These are phyloP conservation scores for Penaeus japonicus DNA, from an alignment of 1,140 invertebrate genomes.

Conservation along the genomic window DNA sequence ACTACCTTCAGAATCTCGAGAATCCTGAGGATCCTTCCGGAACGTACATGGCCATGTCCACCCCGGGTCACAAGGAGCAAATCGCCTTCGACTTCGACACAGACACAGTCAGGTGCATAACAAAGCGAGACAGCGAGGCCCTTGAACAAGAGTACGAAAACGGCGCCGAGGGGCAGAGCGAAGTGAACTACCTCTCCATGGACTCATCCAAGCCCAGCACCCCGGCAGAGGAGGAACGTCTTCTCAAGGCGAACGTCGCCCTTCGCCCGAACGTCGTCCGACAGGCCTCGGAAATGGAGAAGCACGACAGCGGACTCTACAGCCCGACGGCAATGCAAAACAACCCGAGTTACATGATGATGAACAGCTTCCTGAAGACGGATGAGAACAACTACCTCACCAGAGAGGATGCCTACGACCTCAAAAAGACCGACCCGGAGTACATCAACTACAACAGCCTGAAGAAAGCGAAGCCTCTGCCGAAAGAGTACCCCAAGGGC, in stretches of 20 bases:
- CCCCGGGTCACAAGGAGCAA: neutral
- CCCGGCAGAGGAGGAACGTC: neutral
- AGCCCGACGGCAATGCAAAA: conserved; percentile 34
- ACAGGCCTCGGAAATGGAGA: conserved; percentile 8
- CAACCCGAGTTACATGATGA: conserved; percentile 38
- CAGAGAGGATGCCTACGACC: neutral
- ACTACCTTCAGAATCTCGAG: neutral
- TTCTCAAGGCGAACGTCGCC: neutral
- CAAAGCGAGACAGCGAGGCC: neutral
- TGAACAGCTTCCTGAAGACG: conserved; percentile 9
- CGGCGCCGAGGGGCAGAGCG: neutral
- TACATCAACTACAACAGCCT: too few relatives aligned
- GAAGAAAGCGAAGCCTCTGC: neutral
- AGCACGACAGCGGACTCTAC: conserved; percentile 48
- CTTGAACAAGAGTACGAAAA: neutral
- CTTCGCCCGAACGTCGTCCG: conserved; percentile 1
- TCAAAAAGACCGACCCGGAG: too few relatives aligned
- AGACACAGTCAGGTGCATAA: conserved; percentile 16
- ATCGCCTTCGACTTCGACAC: conserved; percentile 35
- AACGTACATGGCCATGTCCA: conserved; percentile 32
- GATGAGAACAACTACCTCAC: conserved; percentile 25
- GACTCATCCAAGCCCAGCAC: neutral
- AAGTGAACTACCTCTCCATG: conserved; percentile 23
- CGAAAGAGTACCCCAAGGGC: neutral
- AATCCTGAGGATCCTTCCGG: neutral